Conservation (phyloP, 2,888 invertebrate genomes). For the Malthinus seriepunctatus region DNA sequence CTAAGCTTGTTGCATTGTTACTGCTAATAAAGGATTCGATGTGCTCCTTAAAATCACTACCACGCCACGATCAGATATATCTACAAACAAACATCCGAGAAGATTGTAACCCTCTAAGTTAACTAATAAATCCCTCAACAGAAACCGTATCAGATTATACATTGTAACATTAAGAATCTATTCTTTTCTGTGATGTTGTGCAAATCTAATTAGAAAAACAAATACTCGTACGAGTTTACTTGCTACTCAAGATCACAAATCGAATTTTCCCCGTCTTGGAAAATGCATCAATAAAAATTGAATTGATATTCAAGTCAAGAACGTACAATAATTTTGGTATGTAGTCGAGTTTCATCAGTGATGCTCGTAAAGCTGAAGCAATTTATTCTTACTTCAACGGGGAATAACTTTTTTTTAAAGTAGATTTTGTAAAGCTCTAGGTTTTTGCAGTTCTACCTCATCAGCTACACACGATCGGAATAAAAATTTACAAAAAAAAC, state of each 20-base stretch:
- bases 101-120: no score
- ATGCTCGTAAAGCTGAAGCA: conserved; percentile 7
- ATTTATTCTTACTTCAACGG: conserved; percentile 9
- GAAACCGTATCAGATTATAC: no score
- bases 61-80: no score
- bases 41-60: no score
- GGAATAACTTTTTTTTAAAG: conserved; percentile 6
- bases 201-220: no score
- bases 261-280: conserved; percentile 14
- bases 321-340: conserved; percentile 9
- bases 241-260: conserved; percentile 8
- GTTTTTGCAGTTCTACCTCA: conserved; percentile 1
- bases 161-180: no score
- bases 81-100: no score
- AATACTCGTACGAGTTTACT: neutral
- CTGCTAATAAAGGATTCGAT: no score
- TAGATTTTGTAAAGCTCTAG: neutral
- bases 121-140: no score
- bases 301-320: conserved; percentile 14
- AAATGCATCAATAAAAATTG: conserved; percentile 16
- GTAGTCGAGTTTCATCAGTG: conserved; percentile 10
- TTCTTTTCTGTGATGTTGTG: no score
- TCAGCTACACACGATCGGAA: neutral
- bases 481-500: neutral
- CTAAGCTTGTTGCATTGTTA: no score